Conservation (phyloP, 1,140 invertebrate genomes). For the Lasaia peninsularis region DNA sequence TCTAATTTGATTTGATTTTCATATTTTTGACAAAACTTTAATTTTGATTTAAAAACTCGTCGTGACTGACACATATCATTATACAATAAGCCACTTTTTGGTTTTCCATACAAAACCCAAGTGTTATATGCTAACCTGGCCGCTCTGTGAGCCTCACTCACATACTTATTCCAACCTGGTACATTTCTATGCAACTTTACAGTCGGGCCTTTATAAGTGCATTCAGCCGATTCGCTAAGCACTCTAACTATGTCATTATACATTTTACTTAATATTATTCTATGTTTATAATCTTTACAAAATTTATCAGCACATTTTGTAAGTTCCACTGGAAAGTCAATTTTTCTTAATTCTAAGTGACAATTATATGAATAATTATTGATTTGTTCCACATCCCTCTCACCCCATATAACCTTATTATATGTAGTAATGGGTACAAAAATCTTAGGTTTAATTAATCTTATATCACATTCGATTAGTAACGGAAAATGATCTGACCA, state of each 20-base stretch:
- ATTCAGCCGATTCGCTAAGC: not conserved
- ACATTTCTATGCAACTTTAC: not conserved
- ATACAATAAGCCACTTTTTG: no score
- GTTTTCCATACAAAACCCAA: no score
- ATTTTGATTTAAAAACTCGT: no score
- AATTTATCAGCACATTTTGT: not conserved
- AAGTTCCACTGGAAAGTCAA: not conserved
- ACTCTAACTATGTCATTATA: not conserved
- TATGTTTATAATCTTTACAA: not conserved
- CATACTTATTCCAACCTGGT: not conserved
- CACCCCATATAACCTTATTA: not conserved
- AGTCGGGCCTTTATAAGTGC: not conserved
- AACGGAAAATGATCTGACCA: constrained; percentile 10
- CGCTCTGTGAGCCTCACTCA: no score
- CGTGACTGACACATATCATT: no score
- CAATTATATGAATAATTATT: not conserved
- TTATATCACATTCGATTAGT: not conserved
- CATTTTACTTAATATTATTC: not conserved
- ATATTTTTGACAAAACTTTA: not conserved
- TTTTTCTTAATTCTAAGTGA: not conserved
- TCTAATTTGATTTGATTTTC: no score
- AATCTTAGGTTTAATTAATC: not conserved
- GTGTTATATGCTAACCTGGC: not conserved
- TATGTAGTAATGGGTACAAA: not conserved
- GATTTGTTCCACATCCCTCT: not conserved